These are phyloP conservation scores for Enteromius mattozi DNA, from an alignment of 2,797 vertebrate species.

Conservation along the genomic window DNA sequence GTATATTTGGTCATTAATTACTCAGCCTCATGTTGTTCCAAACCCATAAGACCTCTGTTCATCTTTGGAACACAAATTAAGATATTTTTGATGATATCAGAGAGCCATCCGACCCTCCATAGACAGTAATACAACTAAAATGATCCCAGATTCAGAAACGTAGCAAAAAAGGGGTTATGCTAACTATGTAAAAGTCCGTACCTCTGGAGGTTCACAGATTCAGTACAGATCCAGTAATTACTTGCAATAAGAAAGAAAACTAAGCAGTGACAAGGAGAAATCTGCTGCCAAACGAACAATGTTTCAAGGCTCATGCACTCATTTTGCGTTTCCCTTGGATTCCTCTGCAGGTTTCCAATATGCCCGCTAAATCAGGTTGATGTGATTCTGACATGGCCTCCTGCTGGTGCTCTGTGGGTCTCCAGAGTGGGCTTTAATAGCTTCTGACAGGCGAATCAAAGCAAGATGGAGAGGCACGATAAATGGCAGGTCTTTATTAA, in stretches of 20 bases:
- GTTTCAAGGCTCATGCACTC: conserved; percentile 30
- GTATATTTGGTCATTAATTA: too few relatives aligned
- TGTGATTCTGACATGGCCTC: conserved; percentile 65
- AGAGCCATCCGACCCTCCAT: too few relatives aligned
- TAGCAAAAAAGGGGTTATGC: not conserved
- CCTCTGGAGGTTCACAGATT: not conserved
- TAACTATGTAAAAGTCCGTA: not conserved
- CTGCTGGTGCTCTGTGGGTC: conserved; percentile 62
- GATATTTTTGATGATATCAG: too few relatives aligned
- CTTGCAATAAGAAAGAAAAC: not conserved
- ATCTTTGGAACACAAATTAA: too few relatives aligned
- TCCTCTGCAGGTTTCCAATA: conserved; percentile 65
- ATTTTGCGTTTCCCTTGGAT: conserved; percentile 52
- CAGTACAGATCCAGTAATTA: not conserved
- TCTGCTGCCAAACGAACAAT: conserved; percentile 38
- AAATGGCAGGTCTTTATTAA: conserved; percentile 77
- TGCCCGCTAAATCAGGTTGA: conserved; percentile 68
- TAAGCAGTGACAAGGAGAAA: conserved; percentile 13
- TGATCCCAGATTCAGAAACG: too few relatives aligned
- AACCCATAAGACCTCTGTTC: too few relatives aligned
- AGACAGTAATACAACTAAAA: too few relatives aligned
- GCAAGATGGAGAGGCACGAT: conserved; percentile 72
- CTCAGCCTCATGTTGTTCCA: too few relatives aligned
- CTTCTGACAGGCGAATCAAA: conserved; percentile 77
- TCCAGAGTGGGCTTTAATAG: conserved; percentile 70